Evolutionary conservation across 1,140 invertebrate species (phyloP).

Genomic region (Zaprionus inermis): DNA sequence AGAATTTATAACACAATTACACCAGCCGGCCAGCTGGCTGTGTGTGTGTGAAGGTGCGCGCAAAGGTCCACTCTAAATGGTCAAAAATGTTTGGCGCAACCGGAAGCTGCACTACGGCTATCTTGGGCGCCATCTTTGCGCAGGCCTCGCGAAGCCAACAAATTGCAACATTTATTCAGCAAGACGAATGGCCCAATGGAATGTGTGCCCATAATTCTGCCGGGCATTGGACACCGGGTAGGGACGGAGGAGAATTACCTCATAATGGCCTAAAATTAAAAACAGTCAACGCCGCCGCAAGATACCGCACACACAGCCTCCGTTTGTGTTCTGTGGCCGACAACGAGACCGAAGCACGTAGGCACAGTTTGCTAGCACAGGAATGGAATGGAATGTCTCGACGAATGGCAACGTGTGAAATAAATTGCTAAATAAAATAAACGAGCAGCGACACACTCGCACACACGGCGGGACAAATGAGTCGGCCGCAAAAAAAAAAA

Average conservation of each 20-base stretch:
- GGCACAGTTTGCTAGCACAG: constrained; percentile 11
- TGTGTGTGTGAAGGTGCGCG: constrained; percentile 63
- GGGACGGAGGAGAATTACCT: constrained; percentile 36
- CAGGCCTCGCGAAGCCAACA: constrained; percentile 70
- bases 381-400: constrained; percentile 4
- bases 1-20: constrained; percentile 62
- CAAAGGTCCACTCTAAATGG: constrained; percentile 37
- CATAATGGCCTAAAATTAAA: constrained; percentile 82
- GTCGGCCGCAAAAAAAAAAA: constrained; percentile 53
- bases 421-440: constrained; percentile 83
- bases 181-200: constrained; percentile 82
- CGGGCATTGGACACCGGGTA: neutral
- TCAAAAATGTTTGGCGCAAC: constrained; percentile 58
- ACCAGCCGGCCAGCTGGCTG: constrained; percentile 11
- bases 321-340: neutral
- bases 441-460: constrained; percentile 52
- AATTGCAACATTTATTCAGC: constrained; percentile 82
- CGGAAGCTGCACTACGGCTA: constrained; percentile 57
- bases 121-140: constrained; percentile 63
- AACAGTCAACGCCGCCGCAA: constrained; percentile 70
- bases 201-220: constrained; percentile 77
- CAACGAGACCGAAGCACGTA: constrained; percentile 17
- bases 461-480: constrained; percentile 66
- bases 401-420: constrained; percentile 66
- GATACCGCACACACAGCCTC: constrained; percentile 51